These are phyloP conservation scores for Cygnus buccinator DNA, from an alignment of 2,113 vertebrate species.

Conservation along the genomic window DNA sequence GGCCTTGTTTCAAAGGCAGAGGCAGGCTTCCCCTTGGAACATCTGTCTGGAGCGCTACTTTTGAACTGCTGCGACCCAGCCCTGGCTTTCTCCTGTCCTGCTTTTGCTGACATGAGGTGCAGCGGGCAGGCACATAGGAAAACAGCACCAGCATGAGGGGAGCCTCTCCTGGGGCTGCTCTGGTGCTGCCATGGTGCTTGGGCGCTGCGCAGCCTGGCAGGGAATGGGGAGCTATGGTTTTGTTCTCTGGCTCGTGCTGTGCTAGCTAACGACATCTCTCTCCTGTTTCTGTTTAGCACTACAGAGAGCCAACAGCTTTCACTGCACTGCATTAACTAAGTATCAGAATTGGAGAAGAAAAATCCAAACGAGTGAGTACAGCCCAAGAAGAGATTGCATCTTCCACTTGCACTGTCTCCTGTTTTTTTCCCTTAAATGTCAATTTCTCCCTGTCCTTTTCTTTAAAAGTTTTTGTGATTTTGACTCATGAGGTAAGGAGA, in stretches of 20 bases:
- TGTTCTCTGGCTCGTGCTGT: background rate
- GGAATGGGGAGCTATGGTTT: too few species aligned
- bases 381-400: background rate
- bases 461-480: background rate
- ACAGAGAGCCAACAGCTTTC: conserved; percentile 69
- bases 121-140: too few species aligned
- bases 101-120: too few species aligned
- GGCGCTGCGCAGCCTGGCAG: too few species aligned
- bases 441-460: background rate
- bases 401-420: background rate
- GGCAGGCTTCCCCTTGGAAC: too few species aligned
- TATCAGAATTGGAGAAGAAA: conserved; percentile 77
- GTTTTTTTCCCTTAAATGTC: background rate
- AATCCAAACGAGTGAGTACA: conserved; percentile 78
- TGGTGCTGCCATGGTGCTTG: too few species aligned
- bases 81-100: too few species aligned
- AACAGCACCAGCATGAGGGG: too few species aligned
- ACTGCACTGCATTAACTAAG: conserved; percentile 47
- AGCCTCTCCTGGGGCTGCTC: too few species aligned
- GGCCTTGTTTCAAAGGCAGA: background rate
- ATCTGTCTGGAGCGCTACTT: too few species aligned
- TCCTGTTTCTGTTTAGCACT: conserved; percentile 54
- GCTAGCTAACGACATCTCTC: background rate
- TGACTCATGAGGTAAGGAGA: background rate
- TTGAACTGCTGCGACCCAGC: too few species aligned